These are phyloP conservation scores for Pherbina coryleti DNA, from an alignment of 2,888 invertebrate species.

Conservation along the genomic window DNA sequence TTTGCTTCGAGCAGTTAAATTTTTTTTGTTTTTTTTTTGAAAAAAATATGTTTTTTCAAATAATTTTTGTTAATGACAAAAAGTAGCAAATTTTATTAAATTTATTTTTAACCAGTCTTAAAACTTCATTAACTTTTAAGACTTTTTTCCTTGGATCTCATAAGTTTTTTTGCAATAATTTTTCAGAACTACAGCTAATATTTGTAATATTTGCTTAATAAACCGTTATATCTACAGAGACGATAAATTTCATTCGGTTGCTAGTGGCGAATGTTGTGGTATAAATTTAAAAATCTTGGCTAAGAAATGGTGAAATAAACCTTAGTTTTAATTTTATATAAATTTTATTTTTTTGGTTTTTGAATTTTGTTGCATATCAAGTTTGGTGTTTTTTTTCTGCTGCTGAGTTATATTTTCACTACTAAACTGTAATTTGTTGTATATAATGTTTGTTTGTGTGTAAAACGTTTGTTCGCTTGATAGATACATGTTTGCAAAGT, in stretches of 20 bases:
- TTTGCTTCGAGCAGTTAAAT: neutral
- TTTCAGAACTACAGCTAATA: neutral
- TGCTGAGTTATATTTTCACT: neutral
- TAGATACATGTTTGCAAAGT: conserved; percentile 7
- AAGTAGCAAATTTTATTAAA: neutral
- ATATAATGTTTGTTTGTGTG: neutral
- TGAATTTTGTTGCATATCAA: neutral
- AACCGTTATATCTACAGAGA: no score
- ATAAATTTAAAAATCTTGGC: conserved; percentile 25
- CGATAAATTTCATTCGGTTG: no score
- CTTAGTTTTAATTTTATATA: neutral
- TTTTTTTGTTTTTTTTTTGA: neutral
- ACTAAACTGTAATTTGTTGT: neutral
- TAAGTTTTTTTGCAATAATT: neutral
- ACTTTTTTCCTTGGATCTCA: neutral
- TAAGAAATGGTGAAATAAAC: neutral
- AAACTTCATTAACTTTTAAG: neutral
- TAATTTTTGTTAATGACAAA: neutral
- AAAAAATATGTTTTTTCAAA: no score
- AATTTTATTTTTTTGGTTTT: neutral
- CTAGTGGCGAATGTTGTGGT: neutral
- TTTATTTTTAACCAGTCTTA: conserved; percentile 9
- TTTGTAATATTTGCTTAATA: neutral
- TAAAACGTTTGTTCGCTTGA: neutral
- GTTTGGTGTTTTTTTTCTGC: no score